Evolutionary conservation across 2,797 vertebrate species (phyloP).

Genomic region (Phalanger gymnotis): DNA sequence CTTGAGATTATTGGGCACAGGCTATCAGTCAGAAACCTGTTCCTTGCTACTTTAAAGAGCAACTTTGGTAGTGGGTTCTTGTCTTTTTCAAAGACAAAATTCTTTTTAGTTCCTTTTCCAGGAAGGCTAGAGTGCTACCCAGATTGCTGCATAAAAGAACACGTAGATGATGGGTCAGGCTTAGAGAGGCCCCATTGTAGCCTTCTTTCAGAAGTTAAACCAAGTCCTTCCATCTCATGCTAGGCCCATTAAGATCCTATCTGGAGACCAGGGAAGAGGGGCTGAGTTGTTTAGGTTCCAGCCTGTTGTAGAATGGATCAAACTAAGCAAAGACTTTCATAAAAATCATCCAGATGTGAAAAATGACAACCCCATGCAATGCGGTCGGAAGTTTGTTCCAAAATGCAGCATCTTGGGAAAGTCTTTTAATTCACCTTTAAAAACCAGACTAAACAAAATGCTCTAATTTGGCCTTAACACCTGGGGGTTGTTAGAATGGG

Average conservation of each 20-base stretch:
- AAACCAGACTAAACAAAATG: not conserved
- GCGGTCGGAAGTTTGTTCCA: not conserved
- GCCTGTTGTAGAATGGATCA: constrained; percentile 39
- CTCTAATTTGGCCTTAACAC: not conserved
- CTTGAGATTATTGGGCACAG: not conserved
- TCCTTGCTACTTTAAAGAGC: no score
- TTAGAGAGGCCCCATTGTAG: not conserved
- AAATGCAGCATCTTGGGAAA: not conserved
- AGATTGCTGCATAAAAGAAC: not conserved
- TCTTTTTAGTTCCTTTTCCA: not conserved
- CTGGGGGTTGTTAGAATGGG: not conserved
- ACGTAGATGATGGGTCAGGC: not conserved
- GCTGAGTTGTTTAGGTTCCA: not conserved
- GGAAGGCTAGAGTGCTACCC: not conserved
- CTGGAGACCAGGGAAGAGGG: not conserved
- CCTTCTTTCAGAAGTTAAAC: not conserved
- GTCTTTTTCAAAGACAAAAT: not conserved
- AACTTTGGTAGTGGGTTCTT: no score
- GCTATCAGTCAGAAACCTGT: no score
- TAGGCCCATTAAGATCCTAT: not conserved
- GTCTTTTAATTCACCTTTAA: not conserved
- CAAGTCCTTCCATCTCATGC: not conserved
- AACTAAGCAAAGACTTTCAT: constrained; percentile 7
- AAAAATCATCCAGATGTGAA: constrained; percentile 37
- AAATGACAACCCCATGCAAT: not conserved